Percentiles rank a stretch among this genome's conserved stretches.
Conservation (phyloP, 2,888 invertebrate species). For the Netelia fuscicornis region DNA sequence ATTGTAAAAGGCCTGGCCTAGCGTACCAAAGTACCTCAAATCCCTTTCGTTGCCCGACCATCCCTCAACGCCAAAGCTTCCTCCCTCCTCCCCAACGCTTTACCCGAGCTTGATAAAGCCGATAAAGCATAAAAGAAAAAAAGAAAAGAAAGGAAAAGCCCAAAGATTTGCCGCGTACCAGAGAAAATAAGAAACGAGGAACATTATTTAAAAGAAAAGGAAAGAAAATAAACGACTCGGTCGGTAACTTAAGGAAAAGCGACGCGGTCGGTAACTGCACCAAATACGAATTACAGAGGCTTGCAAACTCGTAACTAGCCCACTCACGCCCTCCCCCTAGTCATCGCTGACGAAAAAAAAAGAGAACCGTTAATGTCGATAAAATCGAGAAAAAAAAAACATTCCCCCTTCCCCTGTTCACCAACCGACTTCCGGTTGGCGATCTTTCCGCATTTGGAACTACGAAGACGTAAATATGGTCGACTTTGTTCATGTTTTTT, state of each 20-base stretch:
- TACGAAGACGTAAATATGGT: slow-evolving; percentile 31
- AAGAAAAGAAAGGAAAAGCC: slow-evolving; percentile 66
- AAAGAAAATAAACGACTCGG: slow-evolving; percentile 36
- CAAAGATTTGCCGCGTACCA: slow-evolving; percentile 73
- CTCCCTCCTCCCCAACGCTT: slow-evolving; percentile 59
- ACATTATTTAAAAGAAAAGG: slow-evolving; percentile 12
- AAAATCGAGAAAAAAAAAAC: slow-evolving; percentile 49
- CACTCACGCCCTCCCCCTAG: slow-evolving; percentile 62
- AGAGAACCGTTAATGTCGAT: slow-evolving; percentile 46
- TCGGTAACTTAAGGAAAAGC: slow-evolving; percentile 28
- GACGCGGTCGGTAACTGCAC: slow-evolving; percentile 45
- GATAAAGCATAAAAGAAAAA: slow-evolving; percentile 49
- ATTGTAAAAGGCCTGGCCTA: slow-evolving; percentile 82
- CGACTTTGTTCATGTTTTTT: slow-evolving; percentile 50
- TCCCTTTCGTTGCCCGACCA: slow-evolving; percentile 47
- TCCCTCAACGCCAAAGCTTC: slow-evolving; percentile 61
- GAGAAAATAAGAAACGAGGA: slow-evolving; percentile 48
- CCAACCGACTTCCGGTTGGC: slow-evolving; percentile 38
- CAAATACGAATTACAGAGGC: slow-evolving; percentile 75
- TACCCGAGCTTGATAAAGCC: slow-evolving; percentile 41
- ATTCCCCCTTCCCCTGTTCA: slow-evolving; percentile 24
- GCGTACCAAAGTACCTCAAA: slow-evolving; percentile 83
- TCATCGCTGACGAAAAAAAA: slow-evolving; percentile 65
- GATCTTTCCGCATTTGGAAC: slow-evolving; percentile 29
- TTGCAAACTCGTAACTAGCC: slow-evolving; percentile 61